These are phyloP conservation scores for Chrysopilus asiliformis DNA, from an alignment of 2,888 invertebrate species.

Conservation along the genomic window DNA sequence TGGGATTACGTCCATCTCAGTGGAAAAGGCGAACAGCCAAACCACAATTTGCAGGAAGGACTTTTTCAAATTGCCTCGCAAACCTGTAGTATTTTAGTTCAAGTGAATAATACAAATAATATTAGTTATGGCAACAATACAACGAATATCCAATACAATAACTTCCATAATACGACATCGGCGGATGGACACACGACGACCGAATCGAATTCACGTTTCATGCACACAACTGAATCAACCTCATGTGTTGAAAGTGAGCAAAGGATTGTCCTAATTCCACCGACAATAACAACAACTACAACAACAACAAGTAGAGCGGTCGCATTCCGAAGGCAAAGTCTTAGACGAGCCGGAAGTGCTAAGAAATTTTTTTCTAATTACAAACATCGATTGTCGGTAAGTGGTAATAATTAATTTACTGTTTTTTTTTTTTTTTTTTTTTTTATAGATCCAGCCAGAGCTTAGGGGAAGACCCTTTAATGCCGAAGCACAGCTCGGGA, in stretches of 20 bases:
- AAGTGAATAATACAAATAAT: slow-evolving; percentile 63
- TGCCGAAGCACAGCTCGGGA: too few species aligned
- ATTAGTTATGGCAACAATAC: slow-evolving; percentile 53
- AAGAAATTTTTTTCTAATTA: slow-evolving; percentile 39
- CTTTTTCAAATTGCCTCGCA: slow-evolving; percentile 66
- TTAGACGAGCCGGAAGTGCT: slow-evolving; percentile 16
- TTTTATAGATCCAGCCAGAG: too few species aligned
- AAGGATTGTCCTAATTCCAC: slow-evolving; percentile 45
- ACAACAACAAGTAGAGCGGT: slow-evolving; percentile 10
- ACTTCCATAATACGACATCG: slow-evolving; percentile 19
- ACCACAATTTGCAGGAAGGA: slow-evolving; percentile 57
- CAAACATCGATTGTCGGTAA: slow-evolving; percentile 49
- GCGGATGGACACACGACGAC: slow-evolving; percentile 31
- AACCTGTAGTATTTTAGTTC: slow-evolving; percentile 62
- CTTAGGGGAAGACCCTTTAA: too few species aligned
- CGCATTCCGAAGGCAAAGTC: slow-evolving; percentile 12
- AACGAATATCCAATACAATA: slow-evolving; percentile 47
- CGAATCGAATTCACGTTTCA: too few species aligned
- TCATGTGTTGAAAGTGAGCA: slow-evolving; percentile 33
- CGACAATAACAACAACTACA: slow-evolving; percentile 20
- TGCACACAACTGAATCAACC: too few species aligned
- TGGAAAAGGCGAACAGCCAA: slow-evolving; percentile 34
- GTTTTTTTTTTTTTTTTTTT: too few species aligned
- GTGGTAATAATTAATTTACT: too few species aligned
- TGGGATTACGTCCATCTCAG: slow-evolving; percentile 46